Evolutionary conservation across 2,888 invertebrate genomes (phyloP).

Genomic region (Glyphotaelius pellucidus): DNA sequence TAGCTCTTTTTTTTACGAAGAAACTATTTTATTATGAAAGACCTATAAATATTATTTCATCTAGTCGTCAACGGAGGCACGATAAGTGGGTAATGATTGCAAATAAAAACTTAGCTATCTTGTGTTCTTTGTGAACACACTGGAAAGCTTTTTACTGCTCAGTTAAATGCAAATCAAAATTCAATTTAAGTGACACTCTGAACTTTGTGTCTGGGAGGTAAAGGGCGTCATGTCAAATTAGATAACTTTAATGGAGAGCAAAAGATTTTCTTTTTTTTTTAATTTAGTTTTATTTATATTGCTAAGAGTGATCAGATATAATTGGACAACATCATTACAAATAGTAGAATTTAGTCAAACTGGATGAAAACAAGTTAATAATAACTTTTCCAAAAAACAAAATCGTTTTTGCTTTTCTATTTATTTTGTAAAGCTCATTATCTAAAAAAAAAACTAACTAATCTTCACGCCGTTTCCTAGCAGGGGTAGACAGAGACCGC

Average conservation of each 20-base stretch:
- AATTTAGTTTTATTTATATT: too few species aligned
- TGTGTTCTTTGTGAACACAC: background rate
- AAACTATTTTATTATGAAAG: background rate
- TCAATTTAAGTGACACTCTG: background rate
- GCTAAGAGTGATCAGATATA: too few species aligned
- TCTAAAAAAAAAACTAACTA: too few species aligned
- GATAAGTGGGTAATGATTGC: background rate
- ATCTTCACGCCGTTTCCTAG: too few species aligned
- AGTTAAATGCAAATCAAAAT: background rate
- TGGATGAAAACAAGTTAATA: too few species aligned
- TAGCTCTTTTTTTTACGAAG: background rate
- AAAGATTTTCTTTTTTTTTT: too few species aligned
- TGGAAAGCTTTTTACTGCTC: background rate
- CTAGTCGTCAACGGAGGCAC: background rate
- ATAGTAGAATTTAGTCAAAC: too few species aligned
- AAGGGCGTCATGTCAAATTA: background rate
- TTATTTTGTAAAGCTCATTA: too few species aligned
- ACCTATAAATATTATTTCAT: background rate
- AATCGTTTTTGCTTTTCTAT: too few species aligned
- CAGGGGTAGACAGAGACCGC: too few species aligned
- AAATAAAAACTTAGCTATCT: background rate
- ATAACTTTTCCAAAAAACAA: too few species aligned
- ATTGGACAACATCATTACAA: too few species aligned
- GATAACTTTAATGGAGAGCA: background rate
- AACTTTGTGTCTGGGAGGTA: background rate